Percentiles rank a stretch among this genome's conserved stretches.
Evolutionary conservation across 2,797 vertebrate species (phyloP).

Genomic region (Arnoldichthys spilopterus): DNA sequence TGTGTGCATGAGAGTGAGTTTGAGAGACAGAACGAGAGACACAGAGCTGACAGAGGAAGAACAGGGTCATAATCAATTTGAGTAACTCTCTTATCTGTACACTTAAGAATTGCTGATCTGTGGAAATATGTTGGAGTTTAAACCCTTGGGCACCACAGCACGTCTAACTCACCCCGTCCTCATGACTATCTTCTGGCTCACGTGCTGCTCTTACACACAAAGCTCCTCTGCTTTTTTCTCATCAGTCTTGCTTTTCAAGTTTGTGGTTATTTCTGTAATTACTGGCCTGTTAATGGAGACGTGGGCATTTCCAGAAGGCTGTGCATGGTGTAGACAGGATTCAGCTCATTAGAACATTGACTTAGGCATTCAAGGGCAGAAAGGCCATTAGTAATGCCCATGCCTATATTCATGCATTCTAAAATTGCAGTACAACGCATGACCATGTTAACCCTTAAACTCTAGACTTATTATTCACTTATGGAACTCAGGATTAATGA

Average conservation of each 20-base stretch:
- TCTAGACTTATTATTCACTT: neutral
- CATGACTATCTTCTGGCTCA: slow-evolving; percentile 21
- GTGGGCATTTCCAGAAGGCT: neutral
- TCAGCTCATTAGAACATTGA: neutral
- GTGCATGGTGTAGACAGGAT: neutral
- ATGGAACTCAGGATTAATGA: neutral
- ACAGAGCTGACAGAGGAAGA: slow-evolving; percentile 30
- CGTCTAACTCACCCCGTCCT: neutral
- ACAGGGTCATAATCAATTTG: slow-evolving; percentile 49
- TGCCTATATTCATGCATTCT: neutral
- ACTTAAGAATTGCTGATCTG: slow-evolving; percentile 63
- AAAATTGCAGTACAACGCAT: neutral
- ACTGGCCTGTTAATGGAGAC: neutral
- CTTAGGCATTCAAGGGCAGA: neutral
- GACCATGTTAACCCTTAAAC: neutral
- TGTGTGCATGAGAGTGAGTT: slow-evolving; percentile 9
- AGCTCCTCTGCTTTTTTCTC: neutral
- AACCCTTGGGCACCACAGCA: slow-evolving; percentile 31
- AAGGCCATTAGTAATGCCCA: neutral
- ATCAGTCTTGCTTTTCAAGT: neutral
- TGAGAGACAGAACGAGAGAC: slow-evolving; percentile 19
- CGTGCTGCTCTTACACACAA: neutral
- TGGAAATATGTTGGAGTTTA: slow-evolving; percentile 57
- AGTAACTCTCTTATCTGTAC: slow-evolving; percentile 56
- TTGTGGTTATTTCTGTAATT: neutral